phyloP scores from a whole-genome alignment of 2,797 vertebrate genomes.

The Columba guinea region DNA sequence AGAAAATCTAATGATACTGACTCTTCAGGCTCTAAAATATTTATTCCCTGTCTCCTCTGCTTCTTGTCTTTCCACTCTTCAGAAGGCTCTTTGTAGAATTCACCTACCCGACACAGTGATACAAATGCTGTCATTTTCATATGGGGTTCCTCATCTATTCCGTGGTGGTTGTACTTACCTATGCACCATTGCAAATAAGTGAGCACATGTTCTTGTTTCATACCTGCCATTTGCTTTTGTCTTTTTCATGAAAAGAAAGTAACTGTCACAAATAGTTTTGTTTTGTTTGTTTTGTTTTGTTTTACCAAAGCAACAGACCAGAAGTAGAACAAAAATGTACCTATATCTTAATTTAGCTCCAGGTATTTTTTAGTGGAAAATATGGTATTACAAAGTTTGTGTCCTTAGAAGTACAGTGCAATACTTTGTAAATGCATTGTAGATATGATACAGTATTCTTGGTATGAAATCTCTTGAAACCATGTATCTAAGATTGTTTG shows the following conservation, averaged over 20 bases:
- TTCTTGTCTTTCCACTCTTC: not conserved
- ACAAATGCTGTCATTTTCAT: not conserved
- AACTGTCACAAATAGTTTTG: not conserved
- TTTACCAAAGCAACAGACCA: not conserved
- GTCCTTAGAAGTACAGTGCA: not conserved
- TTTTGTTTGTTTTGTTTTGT: too few relatives aligned
- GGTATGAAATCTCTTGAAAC: not conserved
- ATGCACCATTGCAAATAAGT: not conserved
- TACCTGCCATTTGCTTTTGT: not conserved
- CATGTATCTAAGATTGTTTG: not conserved
- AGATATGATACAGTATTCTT: not conserved
- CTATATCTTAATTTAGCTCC: not conserved
- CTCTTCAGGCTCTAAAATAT: not conserved
- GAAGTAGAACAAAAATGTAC: not conserved
- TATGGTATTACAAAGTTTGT: not conserved
- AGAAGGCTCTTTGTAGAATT: not conserved
- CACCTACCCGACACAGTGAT: accelerated
- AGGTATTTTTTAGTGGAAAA: not conserved
- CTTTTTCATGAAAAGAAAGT: not conserved
- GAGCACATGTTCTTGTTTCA: not conserved
- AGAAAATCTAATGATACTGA: not conserved
- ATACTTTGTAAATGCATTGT: not conserved
- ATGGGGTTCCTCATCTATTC: not conserved
- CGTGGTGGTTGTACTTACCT: not conserved
- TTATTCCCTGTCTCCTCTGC: not conserved